phyloP scores from a whole-genome alignment of 2,797 vertebrate species.

The Steatocranus sp. region DNA sequence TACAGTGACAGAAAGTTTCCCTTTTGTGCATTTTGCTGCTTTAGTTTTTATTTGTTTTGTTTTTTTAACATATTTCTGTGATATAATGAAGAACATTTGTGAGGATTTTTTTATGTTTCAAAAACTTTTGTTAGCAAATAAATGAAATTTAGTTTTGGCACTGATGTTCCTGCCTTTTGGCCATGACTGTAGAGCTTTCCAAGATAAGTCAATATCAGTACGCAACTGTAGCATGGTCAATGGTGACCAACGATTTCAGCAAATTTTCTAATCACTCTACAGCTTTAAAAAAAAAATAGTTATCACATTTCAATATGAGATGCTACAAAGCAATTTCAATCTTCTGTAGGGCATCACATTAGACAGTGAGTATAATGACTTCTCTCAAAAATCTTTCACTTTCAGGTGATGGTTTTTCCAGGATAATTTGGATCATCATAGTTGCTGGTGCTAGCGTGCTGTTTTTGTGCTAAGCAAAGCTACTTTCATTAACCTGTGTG shows the following conservation, averaged over 20 bases:
- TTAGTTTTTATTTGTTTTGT: neutral
- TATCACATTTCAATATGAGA: neutral
- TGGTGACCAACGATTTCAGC: neutral
- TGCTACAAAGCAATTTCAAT: neutral
- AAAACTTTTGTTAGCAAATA: neutral
- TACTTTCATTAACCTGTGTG: neutral
- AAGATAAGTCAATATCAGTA: neutral
- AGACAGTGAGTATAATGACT: neutral
- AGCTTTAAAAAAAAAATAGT: neutral
- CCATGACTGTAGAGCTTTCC: neutral
- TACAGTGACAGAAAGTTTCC: neutral
- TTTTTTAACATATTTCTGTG: neutral
- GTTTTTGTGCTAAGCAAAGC: neutral
- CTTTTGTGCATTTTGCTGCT: neutral
- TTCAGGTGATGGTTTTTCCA: neutral
- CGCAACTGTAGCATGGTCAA: neutral
- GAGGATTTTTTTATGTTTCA: neutral
- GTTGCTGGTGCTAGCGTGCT: neutral
- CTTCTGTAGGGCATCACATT: neutral
- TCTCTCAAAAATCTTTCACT: neutral
- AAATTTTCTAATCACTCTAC: neutral
- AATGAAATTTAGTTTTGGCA: neutral
- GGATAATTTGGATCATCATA: neutral
- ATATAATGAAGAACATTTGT: neutral
- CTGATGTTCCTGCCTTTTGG: neutral